Evolutionary conservation across 2,888 invertebrate genomes (phyloP).

Genomic region (Fragum whitleyi): DNA sequence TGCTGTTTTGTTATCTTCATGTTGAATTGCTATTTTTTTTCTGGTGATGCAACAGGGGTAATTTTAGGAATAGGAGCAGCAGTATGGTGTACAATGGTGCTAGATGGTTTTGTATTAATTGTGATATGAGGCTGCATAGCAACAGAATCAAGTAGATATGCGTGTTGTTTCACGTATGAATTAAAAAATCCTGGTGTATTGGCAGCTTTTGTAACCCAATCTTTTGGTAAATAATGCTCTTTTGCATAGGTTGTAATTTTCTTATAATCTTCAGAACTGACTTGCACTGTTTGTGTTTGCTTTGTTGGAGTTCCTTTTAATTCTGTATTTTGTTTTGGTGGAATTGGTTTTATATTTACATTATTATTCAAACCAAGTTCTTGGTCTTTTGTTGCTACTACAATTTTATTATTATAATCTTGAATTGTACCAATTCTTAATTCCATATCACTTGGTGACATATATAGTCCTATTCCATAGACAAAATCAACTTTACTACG

Average conservation of each 20-base stretch:
- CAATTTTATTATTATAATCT: conserved; percentile 45
- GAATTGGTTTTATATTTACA: conserved; percentile 27
- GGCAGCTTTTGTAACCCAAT: conserved; percentile 10
- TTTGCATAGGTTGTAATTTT: conserved; percentile 29
- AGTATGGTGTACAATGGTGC: background rate
- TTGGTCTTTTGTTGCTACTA: conserved; percentile 32
- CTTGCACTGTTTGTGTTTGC: conserved; percentile 25
- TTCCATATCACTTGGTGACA: conserved; percentile 45
- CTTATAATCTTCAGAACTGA: conserved; percentile 18
- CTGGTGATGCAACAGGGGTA: conserved; percentile 7
- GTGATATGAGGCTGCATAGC: conserved; percentile 14
- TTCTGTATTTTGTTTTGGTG: conserved; percentile 34
- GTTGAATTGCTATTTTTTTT: conserved; percentile 20
- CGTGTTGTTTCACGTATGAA: conserved; percentile 15
- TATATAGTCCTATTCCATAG: conserved; percentile 38
- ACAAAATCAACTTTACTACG: conserved; percentile 45
- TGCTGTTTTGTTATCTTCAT: conserved; percentile 24
- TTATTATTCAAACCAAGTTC: conserved; percentile 35
- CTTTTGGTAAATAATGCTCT: conserved; percentile 19
- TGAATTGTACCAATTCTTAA: conserved; percentile 35
- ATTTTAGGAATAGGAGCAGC: background rate
- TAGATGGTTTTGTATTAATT: background rate
- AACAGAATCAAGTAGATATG: conserved; percentile 10
- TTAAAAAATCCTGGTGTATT: conserved; percentile 20
- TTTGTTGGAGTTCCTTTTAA: conserved; percentile 36